Base-by-base conservation (phyloP, 2,888 invertebrate species). In the Calephelis perditalis region DNA sequence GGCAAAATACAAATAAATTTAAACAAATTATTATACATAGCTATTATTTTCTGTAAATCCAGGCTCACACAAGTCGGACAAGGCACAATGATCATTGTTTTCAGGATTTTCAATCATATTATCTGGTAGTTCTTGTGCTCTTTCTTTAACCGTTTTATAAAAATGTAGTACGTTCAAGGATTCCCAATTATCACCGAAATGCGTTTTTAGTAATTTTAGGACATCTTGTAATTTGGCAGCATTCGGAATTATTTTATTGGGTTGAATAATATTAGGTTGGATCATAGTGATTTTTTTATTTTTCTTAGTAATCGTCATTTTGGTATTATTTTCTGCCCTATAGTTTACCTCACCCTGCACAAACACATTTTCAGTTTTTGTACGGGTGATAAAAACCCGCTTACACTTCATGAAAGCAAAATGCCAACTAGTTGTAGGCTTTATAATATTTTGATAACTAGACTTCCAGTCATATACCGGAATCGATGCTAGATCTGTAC, bases 191-290 rank as follows among this genome's bases (percentile, higher is more conserved):
- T 52, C 52, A 12, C 52, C 52, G 52, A 52, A 52, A 12, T 52
- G 52, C 26, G 54, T 26, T 54, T 54, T 54, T 54, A 54, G 11
- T 54, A 26, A 54, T 54, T 54, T 54, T 11, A 26, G 11, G 36
- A 54, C 26, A 54, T 54, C 54, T 54, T 54, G 54, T 54, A 54
- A 54, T 26, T 54, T 54, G 54, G 54, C 54, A 54, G 54, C 54
- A 54, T 54, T 26, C 54, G 54, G 54, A 54, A 54, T 54, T 54
- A 26, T 54, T 54, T 54, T 54, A 54, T 54, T 45, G 10, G 45
- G 45, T 45, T 45, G 45, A 45, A 45, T 11, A 9, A 45, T 45
- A 45, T 45, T 45, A 45, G 45, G 45, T 45, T 45, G 45, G 7
- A 45, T 45, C 45, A 45, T 45, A 45, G 45, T 45, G 43, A 45